These are phyloP conservation scores for Larimichthys crocea DNA, from an alignment of 2,113 vertebrate genomes.

Conservation along the genomic window DNA sequence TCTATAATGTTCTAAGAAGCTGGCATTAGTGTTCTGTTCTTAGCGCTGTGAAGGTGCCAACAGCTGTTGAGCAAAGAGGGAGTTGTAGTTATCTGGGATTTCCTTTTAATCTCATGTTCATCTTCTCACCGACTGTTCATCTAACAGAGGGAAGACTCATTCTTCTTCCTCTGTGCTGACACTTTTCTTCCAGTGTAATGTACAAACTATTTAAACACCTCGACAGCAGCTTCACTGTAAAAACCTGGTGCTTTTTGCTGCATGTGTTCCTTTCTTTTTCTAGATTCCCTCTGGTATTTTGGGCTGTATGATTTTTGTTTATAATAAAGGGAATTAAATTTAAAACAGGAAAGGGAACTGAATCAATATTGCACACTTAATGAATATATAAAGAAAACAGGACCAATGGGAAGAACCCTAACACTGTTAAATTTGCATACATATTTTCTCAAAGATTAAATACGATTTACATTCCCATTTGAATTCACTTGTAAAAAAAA, in stretches of 20 bases:
- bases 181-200: background rate
- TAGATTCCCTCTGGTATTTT: background rate
- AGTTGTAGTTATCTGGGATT: background rate
- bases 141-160: conserved; percentile 11
- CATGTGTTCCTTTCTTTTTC: background rate
- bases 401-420: background rate
- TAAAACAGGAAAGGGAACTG: background rate
- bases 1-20: background rate
- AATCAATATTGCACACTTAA: background rate
- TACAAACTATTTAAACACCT: conserved; percentile 11
- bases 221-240: background rate
- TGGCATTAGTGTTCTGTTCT: background rate
- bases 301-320: background rate
- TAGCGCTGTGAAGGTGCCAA: background rate
- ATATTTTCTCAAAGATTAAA: background rate
- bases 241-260: background rate
- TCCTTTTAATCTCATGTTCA: conserved; percentile 12
- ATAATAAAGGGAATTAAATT: background rate
- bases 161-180: background rate
- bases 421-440: background rate
- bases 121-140: conserved; percentile 3
- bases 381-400: background rate
- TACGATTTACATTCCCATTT: background rate
- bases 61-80: background rate
- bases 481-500: background rate